Base-by-base conservation (phyloP, 1,140 invertebrate genomes). In the Zaprionus taronus region DNA sequence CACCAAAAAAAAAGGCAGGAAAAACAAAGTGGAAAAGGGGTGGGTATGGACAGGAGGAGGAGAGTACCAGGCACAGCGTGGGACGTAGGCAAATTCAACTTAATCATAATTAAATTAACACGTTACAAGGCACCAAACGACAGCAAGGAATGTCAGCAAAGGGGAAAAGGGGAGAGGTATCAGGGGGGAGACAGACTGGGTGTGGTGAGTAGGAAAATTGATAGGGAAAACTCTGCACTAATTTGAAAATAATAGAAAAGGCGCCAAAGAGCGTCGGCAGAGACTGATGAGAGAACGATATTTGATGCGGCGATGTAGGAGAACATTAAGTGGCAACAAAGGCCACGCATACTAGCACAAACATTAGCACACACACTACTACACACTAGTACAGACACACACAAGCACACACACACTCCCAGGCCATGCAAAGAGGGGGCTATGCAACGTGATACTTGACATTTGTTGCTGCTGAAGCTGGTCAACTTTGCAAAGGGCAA, bases 81-180 rank as follows among this genome's bases (percentile, higher is more conserved):
- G 62, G 41, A 17, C 38, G 63, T 56, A 61, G 24, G 57, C 49
- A 72, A 72, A 63, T 65, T 62, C 38, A 72, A 66, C 69, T 77
- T 72, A 72, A 72, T 66, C 74, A 77, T 77, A 77, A 77, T 77
- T 57, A 72, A 66, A 74, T 74, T 74, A 74, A 74, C 64, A 74
- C 63, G 72, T 64, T 55, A 57, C 22, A 72, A 64, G 34, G 44
- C 49, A 61, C 31, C 53, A 24, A 51, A 26, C 6, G 53, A 41
- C 22, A n/a, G 6, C 14, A 28, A n/a, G 53, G 53, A 64, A 49
- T 31, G 53, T 6, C 4, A 56, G 0, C 15, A 44, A 44, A 34
- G 31, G 31, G 41, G 41, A 0, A 7, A 15, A 1, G 5, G 38
- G 15, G 15, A 15, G 31, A 11, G 31, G 2, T 0, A 1, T 31